Evolutionary conservation across 2,888 invertebrate species (phyloP).

Genomic region (Tenodera sinensis): DNA sequence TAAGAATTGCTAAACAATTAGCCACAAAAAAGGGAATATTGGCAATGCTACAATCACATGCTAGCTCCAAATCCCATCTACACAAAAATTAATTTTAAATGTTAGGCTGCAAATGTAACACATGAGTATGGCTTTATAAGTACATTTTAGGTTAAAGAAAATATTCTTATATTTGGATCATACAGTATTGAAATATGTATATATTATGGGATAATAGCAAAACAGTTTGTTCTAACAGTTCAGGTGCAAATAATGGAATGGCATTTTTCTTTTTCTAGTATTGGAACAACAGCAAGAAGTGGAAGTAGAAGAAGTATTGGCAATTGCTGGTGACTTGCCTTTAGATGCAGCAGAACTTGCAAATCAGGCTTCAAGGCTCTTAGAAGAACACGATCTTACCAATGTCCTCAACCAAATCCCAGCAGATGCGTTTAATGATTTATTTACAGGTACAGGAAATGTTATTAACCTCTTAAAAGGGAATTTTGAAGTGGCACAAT

Average conservation of each 20-base stretch:
- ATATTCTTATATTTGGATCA: too few species aligned
- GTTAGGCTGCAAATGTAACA: too few species aligned
- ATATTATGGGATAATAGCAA: neutral
- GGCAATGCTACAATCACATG: too few species aligned
- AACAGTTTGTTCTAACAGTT: neutral
- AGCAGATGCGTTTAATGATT: constrained; percentile 77
- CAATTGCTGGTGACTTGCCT: constrained; percentile 55
- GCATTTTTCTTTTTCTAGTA: neutral
- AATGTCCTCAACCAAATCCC: constrained; percentile 75
- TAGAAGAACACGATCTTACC: constrained; percentile 72
- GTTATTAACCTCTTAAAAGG: neutral
- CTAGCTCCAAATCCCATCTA: too few species aligned
- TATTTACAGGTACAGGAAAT: constrained; percentile 61
- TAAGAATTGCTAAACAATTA: too few species aligned
- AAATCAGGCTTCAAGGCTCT: constrained; percentile 60
- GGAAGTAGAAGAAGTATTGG: constrained; percentile 57
- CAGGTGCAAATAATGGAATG: neutral
- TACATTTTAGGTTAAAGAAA: too few species aligned
- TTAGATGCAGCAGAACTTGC: constrained; percentile 53
- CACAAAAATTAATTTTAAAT: too few species aligned
- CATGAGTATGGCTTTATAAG: too few species aligned
- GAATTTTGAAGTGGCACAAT: too few species aligned
- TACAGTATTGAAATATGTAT: neutral
- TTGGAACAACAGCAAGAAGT: constrained; percentile 43
- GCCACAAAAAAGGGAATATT: too few species aligned